Evolutionary conservation across 2,888 invertebrate species (phyloP).

Genomic region (Mesorhabditis belari): DNA sequence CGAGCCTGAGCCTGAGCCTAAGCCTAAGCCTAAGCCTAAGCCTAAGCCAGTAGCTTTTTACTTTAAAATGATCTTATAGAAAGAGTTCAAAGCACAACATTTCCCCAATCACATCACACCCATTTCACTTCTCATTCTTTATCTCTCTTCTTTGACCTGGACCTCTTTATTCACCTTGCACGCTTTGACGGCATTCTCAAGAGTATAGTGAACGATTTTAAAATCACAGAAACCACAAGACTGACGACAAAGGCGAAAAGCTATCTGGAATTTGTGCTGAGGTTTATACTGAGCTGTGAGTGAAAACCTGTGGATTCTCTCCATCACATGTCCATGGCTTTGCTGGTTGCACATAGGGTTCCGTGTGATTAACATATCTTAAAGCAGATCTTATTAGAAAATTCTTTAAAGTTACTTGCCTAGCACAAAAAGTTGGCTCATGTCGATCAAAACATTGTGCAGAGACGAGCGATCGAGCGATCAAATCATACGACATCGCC

Average conservation of each 20-base stretch:
- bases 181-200: slow-evolving; percentile 35
- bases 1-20: too few species aligned
- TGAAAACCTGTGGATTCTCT: slow-evolving; percentile 19
- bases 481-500: slow-evolving; percentile 36
- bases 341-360: slow-evolving; percentile 31
- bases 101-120: too few species aligned
- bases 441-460: slow-evolving; percentile 42
- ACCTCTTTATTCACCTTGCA: slow-evolving; percentile 3
- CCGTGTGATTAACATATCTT: slow-evolving; percentile 39
- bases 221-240: slow-evolving; percentile 43
- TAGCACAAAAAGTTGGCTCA: slow-evolving; percentile 31
- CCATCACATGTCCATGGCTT: slow-evolving; percentile 40
- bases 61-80: too few species aligned
- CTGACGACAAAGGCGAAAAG: slow-evolving; percentile 38
- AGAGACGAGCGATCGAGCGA: slow-evolving; percentile 35
- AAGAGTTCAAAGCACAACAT: too few species aligned
- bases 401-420: slow-evolving; percentile 11
- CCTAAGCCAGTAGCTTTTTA: too few species aligned
- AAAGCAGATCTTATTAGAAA: slow-evolving; percentile 1
- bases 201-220: slow-evolving; percentile 32
- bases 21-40: too few species aligned
- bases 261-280: slow-evolving; percentile 24
- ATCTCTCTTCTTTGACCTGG: too few species aligned
- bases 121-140: too few species aligned
- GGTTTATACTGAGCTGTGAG: not conserved